phyloP scores from a whole-genome alignment of 1,140 invertebrate genomes.

The Bursaphelenchus mucronatus region DNA sequence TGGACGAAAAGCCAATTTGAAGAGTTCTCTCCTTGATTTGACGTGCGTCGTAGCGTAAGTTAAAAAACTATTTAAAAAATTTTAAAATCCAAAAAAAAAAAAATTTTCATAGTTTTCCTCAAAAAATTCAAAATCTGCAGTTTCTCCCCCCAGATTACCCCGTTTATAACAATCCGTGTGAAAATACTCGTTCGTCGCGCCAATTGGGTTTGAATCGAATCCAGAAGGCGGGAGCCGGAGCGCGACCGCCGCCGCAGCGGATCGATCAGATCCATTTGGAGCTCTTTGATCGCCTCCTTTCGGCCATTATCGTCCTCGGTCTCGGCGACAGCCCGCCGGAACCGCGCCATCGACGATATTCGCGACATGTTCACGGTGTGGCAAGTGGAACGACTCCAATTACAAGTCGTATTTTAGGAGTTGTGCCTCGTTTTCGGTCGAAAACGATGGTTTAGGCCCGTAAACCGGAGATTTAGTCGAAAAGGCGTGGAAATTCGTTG shows the following conservation, averaged over 20 bases:
- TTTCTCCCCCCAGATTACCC: not conserved
- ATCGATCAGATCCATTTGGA: not conserved
- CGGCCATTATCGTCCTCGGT: not conserved
- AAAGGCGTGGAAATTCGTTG: not conserved
- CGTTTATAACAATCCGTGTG: conserved; percentile 4
- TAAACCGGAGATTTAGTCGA: too few species aligned
- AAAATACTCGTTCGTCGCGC: conserved; percentile 8
- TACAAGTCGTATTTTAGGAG: not conserved
- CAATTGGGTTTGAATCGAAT: not conserved
- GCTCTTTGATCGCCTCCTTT: not conserved
- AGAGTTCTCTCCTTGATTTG: too few species aligned
- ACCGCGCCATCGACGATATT: conserved; percentile 60
- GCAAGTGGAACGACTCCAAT: not conserved
- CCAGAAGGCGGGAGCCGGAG: conserved; percentile 37
- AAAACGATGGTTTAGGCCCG: not conserved
- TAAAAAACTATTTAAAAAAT: too few species aligned
- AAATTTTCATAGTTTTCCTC: not conserved
- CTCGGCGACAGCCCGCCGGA: conserved; percentile 41
- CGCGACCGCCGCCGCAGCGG: conserved; percentile 26
- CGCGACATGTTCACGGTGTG: conserved; percentile 45
- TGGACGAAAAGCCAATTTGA: too few species aligned
- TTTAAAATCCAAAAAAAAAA: conserved; percentile 2
- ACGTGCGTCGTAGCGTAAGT: too few species aligned
- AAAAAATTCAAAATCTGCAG: not conserved
- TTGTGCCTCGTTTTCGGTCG: not conserved